Evolutionary conservation across 2,113 vertebrate species (phyloP).

Genomic region (Esox niger): DNA sequence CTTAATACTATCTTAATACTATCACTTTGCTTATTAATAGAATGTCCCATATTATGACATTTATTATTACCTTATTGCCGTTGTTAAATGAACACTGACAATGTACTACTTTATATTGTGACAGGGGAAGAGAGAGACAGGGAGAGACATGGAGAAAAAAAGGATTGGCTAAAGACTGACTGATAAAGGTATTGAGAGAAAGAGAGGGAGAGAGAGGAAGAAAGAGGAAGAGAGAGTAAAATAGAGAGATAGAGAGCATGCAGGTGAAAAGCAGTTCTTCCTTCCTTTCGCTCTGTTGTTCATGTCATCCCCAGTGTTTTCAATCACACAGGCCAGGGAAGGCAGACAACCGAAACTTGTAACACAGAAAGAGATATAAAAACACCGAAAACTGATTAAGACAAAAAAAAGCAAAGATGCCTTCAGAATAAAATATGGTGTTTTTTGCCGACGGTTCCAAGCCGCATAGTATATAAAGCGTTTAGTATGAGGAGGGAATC

Average conservation of each 20-base stretch:
- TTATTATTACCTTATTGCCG: too few species aligned
- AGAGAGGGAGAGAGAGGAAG: neutral
- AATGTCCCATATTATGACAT: too few species aligned
- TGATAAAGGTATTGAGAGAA: neutral
- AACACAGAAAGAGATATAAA: neutral
- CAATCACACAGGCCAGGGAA: too few species aligned
- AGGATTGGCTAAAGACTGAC: neutral
- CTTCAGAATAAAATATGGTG: neutral
- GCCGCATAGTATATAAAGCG: neutral
- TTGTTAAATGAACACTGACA: too few species aligned
- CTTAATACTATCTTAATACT: too few species aligned
- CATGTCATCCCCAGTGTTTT: too few species aligned
- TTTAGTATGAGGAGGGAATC: neutral
- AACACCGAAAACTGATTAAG: neutral
- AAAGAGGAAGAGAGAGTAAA: neutral
- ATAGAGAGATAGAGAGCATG: neutral
- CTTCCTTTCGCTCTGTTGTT: slow-evolving; percentile 49
- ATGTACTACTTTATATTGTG: too few species aligned
- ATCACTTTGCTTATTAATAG: too few species aligned
- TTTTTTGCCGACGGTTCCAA: neutral
- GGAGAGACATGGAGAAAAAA: neutral
- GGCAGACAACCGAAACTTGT: slow-evolving; percentile 9
- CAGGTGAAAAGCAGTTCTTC: slow-evolving; percentile 28
- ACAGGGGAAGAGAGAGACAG: neutral
- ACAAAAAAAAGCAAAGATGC: neutral